phyloP scores from a whole-genome alignment of 2,797 vertebrate genomes.

The Parotocinclus haroldoi region DNA sequence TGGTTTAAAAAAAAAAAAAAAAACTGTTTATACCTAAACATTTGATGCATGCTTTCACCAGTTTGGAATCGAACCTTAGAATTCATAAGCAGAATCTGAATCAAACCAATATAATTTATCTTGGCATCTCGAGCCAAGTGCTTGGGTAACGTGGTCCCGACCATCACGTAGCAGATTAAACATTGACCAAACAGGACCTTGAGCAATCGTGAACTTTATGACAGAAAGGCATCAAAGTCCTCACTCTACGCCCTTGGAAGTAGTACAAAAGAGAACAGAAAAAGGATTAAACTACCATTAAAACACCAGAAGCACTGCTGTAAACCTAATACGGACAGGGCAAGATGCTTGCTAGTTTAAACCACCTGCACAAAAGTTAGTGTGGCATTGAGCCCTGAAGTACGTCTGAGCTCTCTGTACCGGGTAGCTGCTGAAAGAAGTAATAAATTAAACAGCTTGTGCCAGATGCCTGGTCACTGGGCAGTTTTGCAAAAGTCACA shows the following conservation, averaged over 20 bases:
- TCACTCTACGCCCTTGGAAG: conserved; percentile 8
- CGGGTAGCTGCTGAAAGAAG: not conserved
- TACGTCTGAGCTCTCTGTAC: not conserved
- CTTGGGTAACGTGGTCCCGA: conserved; percentile 12
- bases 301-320: not conserved
- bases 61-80: no score
- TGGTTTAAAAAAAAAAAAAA: no score
- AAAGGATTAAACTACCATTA: not conserved
- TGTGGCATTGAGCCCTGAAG: not conserved
- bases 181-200: conserved; percentile 54
- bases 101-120: no score
- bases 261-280: not conserved
- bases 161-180: conserved; percentile 30
- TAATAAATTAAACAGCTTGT: not conserved
- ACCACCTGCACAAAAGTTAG: no score
- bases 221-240: not conserved
- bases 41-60: no score
- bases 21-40: no score
- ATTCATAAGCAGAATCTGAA: no score
- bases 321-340: not conserved
- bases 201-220: conserved; percentile 41
- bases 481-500: not conserved
- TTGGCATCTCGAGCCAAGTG: conserved; percentile 23
- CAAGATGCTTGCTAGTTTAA: not conserved
- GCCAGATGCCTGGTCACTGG: not conserved